Evolutionary conservation across 2,888 invertebrate species (phyloP), one percentile per base, ranked within the genome.

Genomic region (Steromphala cineraria): DNA sequence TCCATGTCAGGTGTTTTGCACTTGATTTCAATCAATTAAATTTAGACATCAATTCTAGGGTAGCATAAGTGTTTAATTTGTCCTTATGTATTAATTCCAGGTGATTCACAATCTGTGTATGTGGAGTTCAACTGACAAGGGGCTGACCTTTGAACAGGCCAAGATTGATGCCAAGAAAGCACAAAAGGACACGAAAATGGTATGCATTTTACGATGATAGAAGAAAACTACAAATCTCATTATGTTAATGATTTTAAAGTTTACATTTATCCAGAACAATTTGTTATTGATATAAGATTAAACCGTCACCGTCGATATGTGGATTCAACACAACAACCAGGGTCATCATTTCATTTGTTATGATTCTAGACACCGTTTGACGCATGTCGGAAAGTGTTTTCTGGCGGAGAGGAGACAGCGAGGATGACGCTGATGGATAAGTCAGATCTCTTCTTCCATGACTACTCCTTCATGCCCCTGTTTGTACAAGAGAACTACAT

Each of bases 401-500:
- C 86, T 1, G 91, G 89, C 13, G 92, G 91, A n/a, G 92, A 91
- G 24, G 91, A 92, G 82, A 91, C 90, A 0, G 85, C 88, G 2
- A 86, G 88, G 53, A 93, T 93, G 92, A 89, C 91, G 0, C 71
- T 93, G 10, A 86, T 95, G 85, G 98, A 98, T 91, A 98, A 96
- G 93, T 95, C 96, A 80, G 97, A 97, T 92, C 94, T 99, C 80
- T 99, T 99, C 94, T 99, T 99, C 94, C 96, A 97, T 91, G 99
- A 99, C 94, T 99, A 99, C 94, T 97, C 96, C 90, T 95, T 99
- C 85, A 96, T 96, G n/a, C 98, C 99, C 0, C 94, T 99, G 17
- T 99, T 99, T 94, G 98, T 99, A 0, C 98, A 99, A 90, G 99
- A 99, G 93, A 99, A 99, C 94, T 99, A 99, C 94, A 94, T 97